Evolutionary conservation across 2,888 invertebrate genomes (phyloP).

Genomic region (Ornithoptera priamus): DNA sequence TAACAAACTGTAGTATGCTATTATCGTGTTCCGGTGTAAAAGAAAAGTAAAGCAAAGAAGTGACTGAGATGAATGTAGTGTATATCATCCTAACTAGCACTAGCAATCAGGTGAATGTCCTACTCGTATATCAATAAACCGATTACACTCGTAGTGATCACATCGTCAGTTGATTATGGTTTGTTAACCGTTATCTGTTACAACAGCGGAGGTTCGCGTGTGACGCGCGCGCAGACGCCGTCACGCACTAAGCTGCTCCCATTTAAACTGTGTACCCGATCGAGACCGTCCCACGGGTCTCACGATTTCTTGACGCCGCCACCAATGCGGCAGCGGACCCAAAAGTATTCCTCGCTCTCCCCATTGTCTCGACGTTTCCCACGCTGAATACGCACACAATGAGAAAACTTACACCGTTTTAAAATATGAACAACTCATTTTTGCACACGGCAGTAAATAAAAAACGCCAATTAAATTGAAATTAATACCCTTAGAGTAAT

Average conservation of each 20-base stretch:
- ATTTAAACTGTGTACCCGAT: conserved; percentile 32
- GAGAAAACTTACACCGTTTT: conserved; percentile 44
- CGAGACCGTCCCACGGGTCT: conserved; percentile 49
- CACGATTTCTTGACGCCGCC: conserved; percentile 56
- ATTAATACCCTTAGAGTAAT: conserved; percentile 8
- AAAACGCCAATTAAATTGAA: conserved; percentile 19
- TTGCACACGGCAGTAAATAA: conserved; percentile 24
- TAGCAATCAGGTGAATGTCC: no score
- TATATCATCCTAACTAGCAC: no score
- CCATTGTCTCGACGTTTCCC: conserved; percentile 62
- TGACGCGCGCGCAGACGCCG: conserved; percentile 34
- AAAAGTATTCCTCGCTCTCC: conserved; percentile 47
- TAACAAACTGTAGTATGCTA: no score
- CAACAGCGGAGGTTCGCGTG: neutral
- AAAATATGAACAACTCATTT: conserved; percentile 35
- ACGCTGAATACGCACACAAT: conserved; percentile 43
- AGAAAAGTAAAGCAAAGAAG: no score
- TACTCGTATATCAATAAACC: no score
- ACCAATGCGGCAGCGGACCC: conserved; percentile 42
- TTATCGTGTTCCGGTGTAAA: no score
- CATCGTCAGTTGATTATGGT: neutral
- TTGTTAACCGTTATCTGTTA: neutral
- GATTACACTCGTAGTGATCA: no score
- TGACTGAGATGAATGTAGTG: no score
- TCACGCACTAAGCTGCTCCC: conserved; percentile 41